Conservation (phyloP, 30 jellyfish, hydroid and myxozoan genomes). For the Cassiopea andromeda region DNA sequence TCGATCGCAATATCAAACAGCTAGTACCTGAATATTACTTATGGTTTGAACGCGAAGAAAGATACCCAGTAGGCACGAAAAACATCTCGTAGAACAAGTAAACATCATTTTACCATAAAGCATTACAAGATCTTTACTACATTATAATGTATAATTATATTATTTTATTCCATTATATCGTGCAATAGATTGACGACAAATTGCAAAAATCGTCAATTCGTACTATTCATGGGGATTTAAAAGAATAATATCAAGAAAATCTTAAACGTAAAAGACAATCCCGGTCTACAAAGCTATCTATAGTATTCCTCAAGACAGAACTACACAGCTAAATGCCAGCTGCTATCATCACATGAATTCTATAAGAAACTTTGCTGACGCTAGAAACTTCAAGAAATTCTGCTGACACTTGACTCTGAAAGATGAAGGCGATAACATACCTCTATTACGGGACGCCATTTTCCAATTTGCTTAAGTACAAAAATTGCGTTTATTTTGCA, state of each 20-base stretch:
- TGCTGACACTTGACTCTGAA: not conserved
- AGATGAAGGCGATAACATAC: not conserved
- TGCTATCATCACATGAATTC: not conserved
- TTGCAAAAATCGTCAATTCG: no score
- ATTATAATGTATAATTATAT: no score
- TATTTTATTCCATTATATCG: no score
- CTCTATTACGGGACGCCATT: conserved; percentile 3
- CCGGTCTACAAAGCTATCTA: not conserved
- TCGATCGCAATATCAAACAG: no score
- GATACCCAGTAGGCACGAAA: no score
- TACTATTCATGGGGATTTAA: no score
- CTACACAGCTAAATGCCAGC: not conserved
- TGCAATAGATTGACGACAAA: no score
- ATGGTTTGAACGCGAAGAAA: no score
- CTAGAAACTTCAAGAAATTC: not conserved
- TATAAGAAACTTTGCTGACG: not conserved
- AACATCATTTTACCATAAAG: no score
- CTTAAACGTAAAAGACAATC: not conserved
- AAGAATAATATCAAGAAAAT: not conserved
- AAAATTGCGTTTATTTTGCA: not conserved
- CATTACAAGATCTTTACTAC: no score
- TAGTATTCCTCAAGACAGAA: not conserved
- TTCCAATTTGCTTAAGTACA: not conserved
- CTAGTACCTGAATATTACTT: no score
- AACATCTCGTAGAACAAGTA: no score